phyloP scores from a whole-genome alignment of 2,113 vertebrate species.

The Hypanus sabinus region DNA sequence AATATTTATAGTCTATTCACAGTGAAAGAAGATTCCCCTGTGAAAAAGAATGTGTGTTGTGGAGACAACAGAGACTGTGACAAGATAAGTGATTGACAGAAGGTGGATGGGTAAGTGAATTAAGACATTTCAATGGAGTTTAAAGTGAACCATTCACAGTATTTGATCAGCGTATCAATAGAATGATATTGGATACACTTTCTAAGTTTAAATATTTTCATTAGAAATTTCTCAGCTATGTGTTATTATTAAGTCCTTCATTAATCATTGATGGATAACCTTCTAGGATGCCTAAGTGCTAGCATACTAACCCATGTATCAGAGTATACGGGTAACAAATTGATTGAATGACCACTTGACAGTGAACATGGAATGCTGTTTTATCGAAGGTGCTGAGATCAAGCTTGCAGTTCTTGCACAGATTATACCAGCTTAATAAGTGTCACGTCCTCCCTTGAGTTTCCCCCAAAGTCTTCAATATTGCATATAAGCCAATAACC shows the following conservation, averaged over 20 bases:
- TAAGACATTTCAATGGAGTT: background rate
- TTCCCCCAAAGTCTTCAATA: no score
- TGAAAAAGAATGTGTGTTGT: conserved; percentile 10
- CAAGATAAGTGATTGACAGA: background rate
- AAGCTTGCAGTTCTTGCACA: no score
- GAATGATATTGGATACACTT: background rate
- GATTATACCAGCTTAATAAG: no score
- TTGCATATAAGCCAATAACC: no score
- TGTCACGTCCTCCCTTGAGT: no score
- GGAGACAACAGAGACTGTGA: background rate
- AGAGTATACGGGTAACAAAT: no score
- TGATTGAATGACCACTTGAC: background rate
- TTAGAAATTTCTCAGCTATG: background rate
- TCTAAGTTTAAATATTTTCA: background rate
- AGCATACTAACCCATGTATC: background rate
- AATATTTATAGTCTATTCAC: conserved; percentile 26
- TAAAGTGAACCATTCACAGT: background rate
- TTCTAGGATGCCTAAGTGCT: background rate
- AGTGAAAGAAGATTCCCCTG: background rate
- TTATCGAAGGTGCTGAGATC: background rate
- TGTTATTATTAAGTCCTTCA: background rate
- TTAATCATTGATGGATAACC: background rate
- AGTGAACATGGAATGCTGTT: background rate
- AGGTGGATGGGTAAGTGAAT: background rate
- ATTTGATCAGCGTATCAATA: background rate